phyloP scores from a whole-genome alignment of 2,888 invertebrate species.

The Philopedon plagiatum region DNA sequence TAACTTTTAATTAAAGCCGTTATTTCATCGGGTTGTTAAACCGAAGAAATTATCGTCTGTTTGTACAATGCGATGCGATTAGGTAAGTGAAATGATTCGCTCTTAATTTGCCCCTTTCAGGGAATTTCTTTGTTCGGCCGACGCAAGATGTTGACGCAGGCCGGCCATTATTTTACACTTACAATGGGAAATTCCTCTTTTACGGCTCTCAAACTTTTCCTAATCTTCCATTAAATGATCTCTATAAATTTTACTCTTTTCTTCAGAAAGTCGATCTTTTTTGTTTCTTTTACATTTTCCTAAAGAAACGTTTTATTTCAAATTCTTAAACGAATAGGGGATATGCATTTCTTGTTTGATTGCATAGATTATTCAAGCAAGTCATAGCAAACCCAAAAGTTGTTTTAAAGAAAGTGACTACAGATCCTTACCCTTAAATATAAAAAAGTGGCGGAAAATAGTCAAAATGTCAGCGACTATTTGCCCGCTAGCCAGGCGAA shows the following conservation, averaged over 20 bases:
- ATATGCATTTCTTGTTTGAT: no score
- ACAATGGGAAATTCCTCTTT: slow-evolving; percentile 20
- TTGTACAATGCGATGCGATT: slow-evolving; percentile 58
- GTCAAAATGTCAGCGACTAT: no score
- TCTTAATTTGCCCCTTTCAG: slow-evolving; percentile 59
- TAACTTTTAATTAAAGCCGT: slow-evolving; percentile 66
- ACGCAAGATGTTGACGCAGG: slow-evolving; percentile 18
- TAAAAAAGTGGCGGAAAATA: no score
- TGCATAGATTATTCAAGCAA: no score
- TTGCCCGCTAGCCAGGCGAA: no score
- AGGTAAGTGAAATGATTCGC: slow-evolving; percentile 56
- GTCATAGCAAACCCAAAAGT: no score
- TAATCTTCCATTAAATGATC: slow-evolving; percentile 16
- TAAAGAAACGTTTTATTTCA: not conserved
- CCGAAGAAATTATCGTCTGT: slow-evolving; percentile 59
- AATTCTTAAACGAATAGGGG: no score
- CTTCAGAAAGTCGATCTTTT: not conserved
- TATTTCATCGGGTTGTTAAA: slow-evolving; percentile 62
- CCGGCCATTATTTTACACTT: slow-evolving; percentile 22
- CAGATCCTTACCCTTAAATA: no score
- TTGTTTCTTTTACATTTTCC: not conserved
- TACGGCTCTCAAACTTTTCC: slow-evolving; percentile 14
- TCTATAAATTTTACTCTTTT: slow-evolving; percentile 13
- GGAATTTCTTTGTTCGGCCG: slow-evolving; percentile 51
- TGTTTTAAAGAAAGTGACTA: no score